Base-by-base conservation (phyloP, 2,113 vertebrate genomes). In the Cavia aperea region DNA sequence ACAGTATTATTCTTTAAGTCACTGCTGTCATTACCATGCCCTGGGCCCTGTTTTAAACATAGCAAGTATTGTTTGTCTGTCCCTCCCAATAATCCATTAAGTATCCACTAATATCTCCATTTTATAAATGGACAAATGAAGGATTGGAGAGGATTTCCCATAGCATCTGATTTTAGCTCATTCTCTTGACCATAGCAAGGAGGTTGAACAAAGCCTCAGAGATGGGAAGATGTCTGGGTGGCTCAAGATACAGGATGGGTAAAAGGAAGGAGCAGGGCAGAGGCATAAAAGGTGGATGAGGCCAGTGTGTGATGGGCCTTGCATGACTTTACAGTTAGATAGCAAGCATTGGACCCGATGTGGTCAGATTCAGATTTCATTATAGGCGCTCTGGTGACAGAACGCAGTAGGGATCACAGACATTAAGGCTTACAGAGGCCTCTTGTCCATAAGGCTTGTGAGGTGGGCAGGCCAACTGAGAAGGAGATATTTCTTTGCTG, bases 111-210 rank as follows among this genome's bases (percentile, higher is more conserved):
- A 54, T 72, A 81, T 54, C 49, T 19, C 31, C 85, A 43, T 86
- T 88, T 92, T 49, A 29, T 12, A 60, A 72, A 86, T 23, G 78
- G 93, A 91, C 93, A 96, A 90, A 89, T 63, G 65, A 79, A 75
- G 82, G 49, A 78, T 91, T 94, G 83, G 62, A n/a, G 60, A 94
- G 86, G 84, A 79, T 68, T 92, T 93, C 23, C 39, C 26, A 21
- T 24, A 51, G 81, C n/a, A 29, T 46, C 36, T 58, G 70, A 73
- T 72, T 60, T 36, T 36, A 88, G 65, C 19, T 49, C 60, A n/a
- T 91, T 93, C 33, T 82, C 63, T 93, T 0, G 0, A 49, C 29
- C 83, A 18, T 16, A 15, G 2, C 12, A 33, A 4, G 54, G 91
- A 90, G 51, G 89, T 49, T 43, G 83, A 63, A n/a, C 66, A 68